Evolutionary conservation across 2,888 invertebrate species (phyloP), one percentile per base, ranked within the genome.

Genomic region (Pocota personata): DNA sequence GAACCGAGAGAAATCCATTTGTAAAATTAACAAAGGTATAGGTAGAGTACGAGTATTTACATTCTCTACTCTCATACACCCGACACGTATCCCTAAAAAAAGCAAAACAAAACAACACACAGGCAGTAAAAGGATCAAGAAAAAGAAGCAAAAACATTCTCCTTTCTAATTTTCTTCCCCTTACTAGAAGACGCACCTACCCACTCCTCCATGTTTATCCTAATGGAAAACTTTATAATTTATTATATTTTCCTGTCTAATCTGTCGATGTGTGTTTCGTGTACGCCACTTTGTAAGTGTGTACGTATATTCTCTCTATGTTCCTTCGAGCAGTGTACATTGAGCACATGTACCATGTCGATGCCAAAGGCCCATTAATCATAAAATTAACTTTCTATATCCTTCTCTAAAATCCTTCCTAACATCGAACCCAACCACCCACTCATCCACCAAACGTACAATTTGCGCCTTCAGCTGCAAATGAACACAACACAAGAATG

Each of bases 321-420:
- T 27, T 67, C 50, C 24, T 64, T 37, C 66, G 55, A 67, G 37
- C 60, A 73, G 48, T 66, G 76, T 72, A 82, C 82, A 86, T 77
- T 82, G 72, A 87, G 77, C 87, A 86, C 78, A 87, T 87, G 87
- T 87, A 86, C 73, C 73, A 69, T 77, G 82, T 86, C 87, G 86
- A 87, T 82, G 82, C 78, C 86, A 73, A 78, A 75, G 72, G 87
- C 87, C 86, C 87, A 87, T 87, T 87, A 86, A 87, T 87, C 87
- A 87, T 87, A 86, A 87, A 86, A 87, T 87, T 87, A 87, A 87
- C 86, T 87, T 82, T 82, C 86, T 77, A 72, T 86, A 86, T 86
- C 86, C 83, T 78, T 50, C 72, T 67, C 72, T 73, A 55, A 76
- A 82, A 69, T 82, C 69, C 78, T 67, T 58, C 66, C 76, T 62